Base-by-base conservation (phyloP, 2,797 vertebrate species). In the Cirrhinus molitorella region DNA sequence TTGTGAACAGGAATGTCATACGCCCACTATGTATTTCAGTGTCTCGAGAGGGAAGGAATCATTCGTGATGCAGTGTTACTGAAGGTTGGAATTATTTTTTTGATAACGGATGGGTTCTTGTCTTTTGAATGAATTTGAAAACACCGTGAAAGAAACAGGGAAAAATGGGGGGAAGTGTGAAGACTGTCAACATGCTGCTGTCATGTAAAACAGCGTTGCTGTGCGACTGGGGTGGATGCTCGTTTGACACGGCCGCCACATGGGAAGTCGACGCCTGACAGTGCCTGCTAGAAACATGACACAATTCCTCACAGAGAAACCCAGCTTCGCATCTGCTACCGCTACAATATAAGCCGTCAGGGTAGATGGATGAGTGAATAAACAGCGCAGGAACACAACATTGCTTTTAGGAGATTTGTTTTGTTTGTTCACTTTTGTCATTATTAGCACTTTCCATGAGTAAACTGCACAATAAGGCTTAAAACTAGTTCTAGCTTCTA, bases 141-240 rank as follows among this genome's bases (percentile, higher is more conserved):
- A 77, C 40, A 23, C 37, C 37, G 63, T 51, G 23, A 73, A 66
- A 70, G 53, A 80, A 63, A 63, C 57, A n/a, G 57, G 49, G 43
- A 17, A 43, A 66, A 37, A 72, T 57, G 49, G 31, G 37, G 34
- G 63, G 67, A 57, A 53, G 79, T 83, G 63, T 72, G 77, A 86
- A 77, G 53, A 85, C 43, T 71, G 85, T 86, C 74, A 75, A 73
- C 81, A 80, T 81, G 49, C 80, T 45, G 73, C 73, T 88, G 86
- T 83, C 86, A 83, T 86, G 89, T 87, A 79, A 76, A 86, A 86
- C 85, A 85, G 59, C 57, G 57, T 81, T n/a, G 17, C 34, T 53
- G 55, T 78, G 49, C 55, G 55, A 55, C 53, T 53, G 71, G 53
- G 63, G 49, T 63, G 57, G 81, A 76, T 87, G 79, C 31, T 59